These are phyloP conservation scores for Drosophila kurseongensis DNA, from an alignment of 1,140 invertebrate species.

Conservation along the genomic window DNA sequence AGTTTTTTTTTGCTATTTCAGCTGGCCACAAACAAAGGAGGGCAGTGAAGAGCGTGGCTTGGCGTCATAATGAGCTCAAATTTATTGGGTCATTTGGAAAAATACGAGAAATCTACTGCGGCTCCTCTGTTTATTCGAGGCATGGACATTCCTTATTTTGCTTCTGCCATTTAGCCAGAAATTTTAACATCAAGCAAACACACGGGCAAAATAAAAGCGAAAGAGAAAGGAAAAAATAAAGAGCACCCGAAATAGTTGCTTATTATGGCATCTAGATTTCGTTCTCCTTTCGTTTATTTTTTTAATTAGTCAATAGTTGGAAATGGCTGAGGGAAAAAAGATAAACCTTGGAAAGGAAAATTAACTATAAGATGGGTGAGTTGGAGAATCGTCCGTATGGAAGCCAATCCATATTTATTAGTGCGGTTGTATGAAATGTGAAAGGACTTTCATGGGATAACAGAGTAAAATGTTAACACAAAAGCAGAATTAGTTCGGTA, in stretches of 20 bases:
- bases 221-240: constrained; percentile 14
- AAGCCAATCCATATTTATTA: constrained; percentile 33
- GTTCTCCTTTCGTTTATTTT: constrained; percentile 40
- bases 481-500: not conserved
- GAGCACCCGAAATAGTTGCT: constrained; percentile 60
- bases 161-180: constrained; percentile 37
- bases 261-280: constrained; percentile 73
- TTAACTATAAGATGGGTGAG: constrained; percentile 61
- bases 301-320: constrained; percentile 80
- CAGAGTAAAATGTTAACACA: too few species aligned
- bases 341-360: constrained; percentile 38
- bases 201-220: constrained; percentile 12
- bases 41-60: constrained; percentile 63
- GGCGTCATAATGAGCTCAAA: constrained; percentile 81
- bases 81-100: constrained; percentile 82
- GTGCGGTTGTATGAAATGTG: not conserved
- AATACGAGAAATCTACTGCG: constrained; percentile 73
- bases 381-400: constrained; percentile 7
- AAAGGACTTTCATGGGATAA: not conserved
- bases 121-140: constrained; percentile 25
- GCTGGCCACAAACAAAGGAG: constrained; percentile 60
- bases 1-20: constrained; percentile 49
- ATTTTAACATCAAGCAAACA: constrained; percentile 36
- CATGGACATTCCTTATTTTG: constrained; percentile 45
- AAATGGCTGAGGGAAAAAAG: constrained; percentile 32